Evolutionary conservation across 1,140 invertebrate species (phyloP).

Genomic region (Neodiprion fabricii): DNA sequence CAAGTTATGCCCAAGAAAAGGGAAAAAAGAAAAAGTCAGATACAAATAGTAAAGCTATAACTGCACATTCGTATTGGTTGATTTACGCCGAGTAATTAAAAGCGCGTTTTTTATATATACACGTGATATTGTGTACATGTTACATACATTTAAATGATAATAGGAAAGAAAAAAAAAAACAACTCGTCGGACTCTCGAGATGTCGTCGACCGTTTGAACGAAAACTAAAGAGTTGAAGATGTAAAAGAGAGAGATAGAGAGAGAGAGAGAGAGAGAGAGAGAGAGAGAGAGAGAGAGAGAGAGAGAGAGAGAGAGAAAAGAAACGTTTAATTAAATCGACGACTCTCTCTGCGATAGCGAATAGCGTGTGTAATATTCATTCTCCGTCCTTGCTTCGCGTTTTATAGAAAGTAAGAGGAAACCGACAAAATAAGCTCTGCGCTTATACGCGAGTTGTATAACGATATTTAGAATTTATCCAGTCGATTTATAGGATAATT

Average conservation of each 20-base stretch:
- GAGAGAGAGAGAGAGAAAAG: neutral
- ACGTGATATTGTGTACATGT: too few species aligned
- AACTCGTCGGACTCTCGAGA: neutral
- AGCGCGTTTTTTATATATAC: too few species aligned
- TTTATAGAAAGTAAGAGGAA: conserved; percentile 8
- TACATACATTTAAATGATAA: neutral
- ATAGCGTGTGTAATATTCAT: neutral
- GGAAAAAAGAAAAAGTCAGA: too few species aligned
- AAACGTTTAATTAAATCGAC: conserved; percentile 4
- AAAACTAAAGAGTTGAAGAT: too few species aligned
- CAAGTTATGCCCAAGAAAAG: too few species aligned
- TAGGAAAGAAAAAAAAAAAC: neutral
- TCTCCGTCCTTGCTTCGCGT: conserved; percentile 1
- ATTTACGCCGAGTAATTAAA: too few species aligned
- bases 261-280: too few species aligned
- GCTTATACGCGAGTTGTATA: neutral
- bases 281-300: neutral
- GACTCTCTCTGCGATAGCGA: neutral
- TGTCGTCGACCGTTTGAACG: neutral
- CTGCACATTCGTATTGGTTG: too few species aligned
- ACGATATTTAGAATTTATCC: neutral
- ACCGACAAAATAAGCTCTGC: neutral
- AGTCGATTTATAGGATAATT: neutral
- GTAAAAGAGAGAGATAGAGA: neutral
- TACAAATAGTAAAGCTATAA: too few species aligned